Percentiles rank a stretch among this genome's conserved stretches.
These are phyloP conservation scores for Acronicta psi DNA, from an alignment of 2,888 invertebrate species.

Conservation along the genomic window DNA sequence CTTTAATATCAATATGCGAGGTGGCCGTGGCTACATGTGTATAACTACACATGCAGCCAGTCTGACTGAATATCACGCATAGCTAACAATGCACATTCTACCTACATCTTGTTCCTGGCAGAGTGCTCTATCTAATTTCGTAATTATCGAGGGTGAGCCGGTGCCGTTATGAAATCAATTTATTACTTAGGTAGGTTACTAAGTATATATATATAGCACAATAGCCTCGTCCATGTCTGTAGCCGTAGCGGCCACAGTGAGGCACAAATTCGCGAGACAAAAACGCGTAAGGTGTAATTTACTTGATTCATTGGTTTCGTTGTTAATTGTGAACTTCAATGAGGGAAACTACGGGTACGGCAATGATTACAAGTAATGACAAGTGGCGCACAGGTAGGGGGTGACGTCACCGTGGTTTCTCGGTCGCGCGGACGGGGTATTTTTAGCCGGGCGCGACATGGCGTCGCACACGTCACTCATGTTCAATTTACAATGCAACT, in stretches of 20 bases:
- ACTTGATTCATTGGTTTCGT: conserved; percentile 6
- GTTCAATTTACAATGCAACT: conserved; percentile 50
- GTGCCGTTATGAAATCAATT: conserved; percentile 30
- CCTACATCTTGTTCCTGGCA: too few species aligned
- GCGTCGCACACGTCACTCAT: conserved; percentile 54
- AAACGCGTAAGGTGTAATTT: background rate
- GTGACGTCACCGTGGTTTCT: conserved; percentile 49
- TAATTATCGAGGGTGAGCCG: too few species aligned
- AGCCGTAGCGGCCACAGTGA: too few species aligned
- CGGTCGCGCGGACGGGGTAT: conserved; percentile 55
- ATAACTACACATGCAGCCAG: background rate
- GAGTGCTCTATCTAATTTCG: too few species aligned
- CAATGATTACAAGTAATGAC: too few species aligned
- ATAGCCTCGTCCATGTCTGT: too few species aligned
- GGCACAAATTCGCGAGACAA: too few species aligned
- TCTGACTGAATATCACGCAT: too few species aligned
- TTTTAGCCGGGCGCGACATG: conserved; percentile 59
- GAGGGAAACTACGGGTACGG: conserved; percentile 5
- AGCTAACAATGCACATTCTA: too few species aligned
- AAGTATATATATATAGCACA: too few species aligned
- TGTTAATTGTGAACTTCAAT: conserved; percentile 29
- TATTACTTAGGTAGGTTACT: too few species aligned
- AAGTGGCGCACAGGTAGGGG: conserved; percentile 48
- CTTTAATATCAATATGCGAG: conserved; percentile 5
- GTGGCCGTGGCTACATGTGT: too few species aligned